A percentile compares a stretch with the other conserved stretches of the same genome.
These are phyloP conservation scores for Podocnemis expansa DNA, from an alignment of 2,113 vertebrate species.

Conservation along the genomic window DNA sequence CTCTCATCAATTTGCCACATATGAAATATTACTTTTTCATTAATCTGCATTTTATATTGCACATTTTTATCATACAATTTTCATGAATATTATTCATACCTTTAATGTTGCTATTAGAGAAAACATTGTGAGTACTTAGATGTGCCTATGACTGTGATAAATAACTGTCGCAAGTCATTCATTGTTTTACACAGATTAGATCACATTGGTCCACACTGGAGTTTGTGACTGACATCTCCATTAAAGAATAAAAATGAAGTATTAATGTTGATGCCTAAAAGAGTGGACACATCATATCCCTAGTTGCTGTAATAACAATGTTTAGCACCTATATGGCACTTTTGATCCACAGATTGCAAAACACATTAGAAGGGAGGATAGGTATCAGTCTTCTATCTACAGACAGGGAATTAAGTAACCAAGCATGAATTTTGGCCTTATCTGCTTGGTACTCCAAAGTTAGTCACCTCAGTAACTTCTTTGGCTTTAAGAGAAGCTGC, in stretches of 20 bases:
- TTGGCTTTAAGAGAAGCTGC: background rate
- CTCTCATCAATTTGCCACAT: background rate
- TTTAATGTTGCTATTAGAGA: background rate
- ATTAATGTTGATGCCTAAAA: background rate
- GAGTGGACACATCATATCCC: background rate
- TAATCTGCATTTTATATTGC: background rate
- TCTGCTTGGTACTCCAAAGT: background rate
- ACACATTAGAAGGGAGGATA: background rate
- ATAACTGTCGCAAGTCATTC: background rate
- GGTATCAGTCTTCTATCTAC: background rate
- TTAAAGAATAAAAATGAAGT: background rate
- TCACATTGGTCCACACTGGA: background rate
- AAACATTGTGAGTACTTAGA: background rate
- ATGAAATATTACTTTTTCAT: background rate
- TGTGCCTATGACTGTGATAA: background rate
- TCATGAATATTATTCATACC: background rate
- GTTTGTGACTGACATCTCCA: conserved; percentile 3
- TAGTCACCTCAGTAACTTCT: background rate
- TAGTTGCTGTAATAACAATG: background rate
- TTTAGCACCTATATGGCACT: background rate
- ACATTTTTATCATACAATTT: background rate
- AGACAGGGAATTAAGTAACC: conserved; percentile 4
- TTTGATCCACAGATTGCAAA: background rate
- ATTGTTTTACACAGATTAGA: background rate
- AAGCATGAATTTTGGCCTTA: background rate